These are phyloP conservation scores for Smittia sp. DNA, from an alignment of 2,888 invertebrate genomes.

Conservation along the genomic window DNA sequence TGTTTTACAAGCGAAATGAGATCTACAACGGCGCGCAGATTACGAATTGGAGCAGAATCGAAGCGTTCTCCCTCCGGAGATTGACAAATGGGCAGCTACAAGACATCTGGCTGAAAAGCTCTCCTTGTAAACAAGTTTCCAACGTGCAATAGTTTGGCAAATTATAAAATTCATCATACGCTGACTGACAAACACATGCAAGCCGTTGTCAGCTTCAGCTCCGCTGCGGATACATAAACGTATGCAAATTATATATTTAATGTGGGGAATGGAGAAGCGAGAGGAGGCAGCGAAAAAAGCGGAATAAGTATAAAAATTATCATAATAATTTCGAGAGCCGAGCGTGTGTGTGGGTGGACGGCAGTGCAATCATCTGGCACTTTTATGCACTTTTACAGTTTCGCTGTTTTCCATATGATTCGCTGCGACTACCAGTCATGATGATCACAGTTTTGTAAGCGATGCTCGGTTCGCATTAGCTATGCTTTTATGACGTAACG, in stretches of 20 bases:
- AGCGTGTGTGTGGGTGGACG: conserved; percentile 20
- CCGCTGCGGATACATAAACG: conserved; percentile 17
- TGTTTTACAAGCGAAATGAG: conserved; percentile 24
- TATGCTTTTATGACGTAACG: neutral
- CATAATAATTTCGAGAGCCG: conserved; percentile 25
- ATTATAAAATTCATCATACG: neutral
- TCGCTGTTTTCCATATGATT: conserved; percentile 1
- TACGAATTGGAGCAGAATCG: conserved; percentile 32
- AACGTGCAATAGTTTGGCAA: neutral
- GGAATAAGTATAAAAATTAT: conserved; percentile 18
- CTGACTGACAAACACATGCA: neutral
- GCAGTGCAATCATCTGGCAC: neutral
- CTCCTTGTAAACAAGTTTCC: conserved; percentile 25
- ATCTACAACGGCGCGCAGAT: neutral
- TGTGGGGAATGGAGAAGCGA: neutral
- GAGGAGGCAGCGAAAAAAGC: neutral
- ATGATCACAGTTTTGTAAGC: neutral
- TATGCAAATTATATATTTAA: conserved; percentile 33
- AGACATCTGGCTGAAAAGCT: conserved; percentile 19
- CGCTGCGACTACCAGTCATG: neutral
- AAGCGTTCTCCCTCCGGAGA: conserved; percentile 23
- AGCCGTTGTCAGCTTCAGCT: neutral
- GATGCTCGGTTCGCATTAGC: neutral
- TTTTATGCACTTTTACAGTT: neutral
- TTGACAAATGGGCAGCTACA: neutral